phyloP scores from a whole-genome alignment of 2,113 vertebrate species.

The Meriones unguiculatus region DNA sequence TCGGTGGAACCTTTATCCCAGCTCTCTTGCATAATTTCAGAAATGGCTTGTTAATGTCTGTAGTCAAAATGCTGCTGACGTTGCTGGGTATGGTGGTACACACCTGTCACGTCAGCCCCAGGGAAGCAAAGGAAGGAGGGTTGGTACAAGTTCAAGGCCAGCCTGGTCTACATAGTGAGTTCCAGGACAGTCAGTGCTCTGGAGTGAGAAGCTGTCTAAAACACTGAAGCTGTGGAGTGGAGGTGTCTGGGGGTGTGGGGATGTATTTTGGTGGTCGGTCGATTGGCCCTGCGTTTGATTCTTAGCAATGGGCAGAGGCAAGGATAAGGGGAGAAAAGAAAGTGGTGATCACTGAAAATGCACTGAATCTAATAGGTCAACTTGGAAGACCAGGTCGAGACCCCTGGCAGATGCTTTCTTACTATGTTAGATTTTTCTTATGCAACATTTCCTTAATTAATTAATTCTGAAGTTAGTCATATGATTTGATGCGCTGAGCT shows the following conservation, averaged over 20 bases:
- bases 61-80: background rate
- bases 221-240: background rate
- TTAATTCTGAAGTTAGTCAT: slow-evolving; percentile 7
- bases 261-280: background rate
- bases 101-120: background rate
- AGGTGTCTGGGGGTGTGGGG: background rate
- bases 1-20: background rate
- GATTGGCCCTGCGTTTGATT: background rate
- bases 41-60: slow-evolving; percentile 10
- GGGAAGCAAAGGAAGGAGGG: background rate
- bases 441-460: background rate
- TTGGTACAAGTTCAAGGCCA: background rate
- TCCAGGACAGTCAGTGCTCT: background rate
- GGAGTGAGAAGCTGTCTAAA: background rate
- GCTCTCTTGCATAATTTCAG: background rate
- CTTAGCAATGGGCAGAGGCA: background rate
- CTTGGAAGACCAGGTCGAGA: background rate
- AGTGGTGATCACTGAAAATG: background rate
- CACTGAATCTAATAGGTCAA: background rate
- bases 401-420: background rate
- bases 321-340: too few species aligned
- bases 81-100: background rate
- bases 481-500: background rate
- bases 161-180: background rate
- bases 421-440: background rate